Conservation (phyloP, 2,888 invertebrate genomes). For the Aspidiotus destructor region DNA sequence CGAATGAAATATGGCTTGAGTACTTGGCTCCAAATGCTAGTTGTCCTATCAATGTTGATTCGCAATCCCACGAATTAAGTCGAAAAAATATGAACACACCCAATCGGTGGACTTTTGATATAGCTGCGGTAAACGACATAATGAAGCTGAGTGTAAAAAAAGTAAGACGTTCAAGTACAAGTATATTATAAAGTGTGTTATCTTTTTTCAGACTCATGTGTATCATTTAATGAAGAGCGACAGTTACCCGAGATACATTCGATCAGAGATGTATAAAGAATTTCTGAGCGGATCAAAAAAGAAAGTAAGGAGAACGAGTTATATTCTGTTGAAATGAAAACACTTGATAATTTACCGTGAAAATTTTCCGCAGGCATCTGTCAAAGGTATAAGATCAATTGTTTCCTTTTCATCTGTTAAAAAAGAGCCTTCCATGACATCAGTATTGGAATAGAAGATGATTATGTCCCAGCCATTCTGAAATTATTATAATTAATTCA, state of each 20-base stretch:
- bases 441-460: conserved; percentile 18
- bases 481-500: too few species aligned
- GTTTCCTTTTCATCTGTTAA: conserved; percentile 54
- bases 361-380: conserved; percentile 60
- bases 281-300: conserved; percentile 91
- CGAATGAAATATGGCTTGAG: conserved; percentile 83
- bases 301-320: conserved; percentile 57
- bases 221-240: conserved; percentile 99
- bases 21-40: conserved; percentile 88
- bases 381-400: conserved; percentile 74
- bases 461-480: background rate
- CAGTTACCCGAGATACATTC: conserved; percentile 92
- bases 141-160: background rate
- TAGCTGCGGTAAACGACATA: conserved; percentile 71
- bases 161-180: conserved; percentile 1
- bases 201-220: conserved; percentile 73
- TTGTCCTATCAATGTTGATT: conserved; percentile 95
- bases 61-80: conserved; percentile 74
- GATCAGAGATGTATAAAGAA: conserved; percentile 98
- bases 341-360: background rate
- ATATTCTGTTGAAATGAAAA: background rate
- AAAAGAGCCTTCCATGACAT: conserved; percentile 28
- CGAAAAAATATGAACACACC: conserved; percentile 70
- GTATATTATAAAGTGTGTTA: background rate
- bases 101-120: conserved; percentile 91